Base-by-base conservation (phyloP, 2,888 invertebrate genomes). In the Tachina lurida region DNA sequence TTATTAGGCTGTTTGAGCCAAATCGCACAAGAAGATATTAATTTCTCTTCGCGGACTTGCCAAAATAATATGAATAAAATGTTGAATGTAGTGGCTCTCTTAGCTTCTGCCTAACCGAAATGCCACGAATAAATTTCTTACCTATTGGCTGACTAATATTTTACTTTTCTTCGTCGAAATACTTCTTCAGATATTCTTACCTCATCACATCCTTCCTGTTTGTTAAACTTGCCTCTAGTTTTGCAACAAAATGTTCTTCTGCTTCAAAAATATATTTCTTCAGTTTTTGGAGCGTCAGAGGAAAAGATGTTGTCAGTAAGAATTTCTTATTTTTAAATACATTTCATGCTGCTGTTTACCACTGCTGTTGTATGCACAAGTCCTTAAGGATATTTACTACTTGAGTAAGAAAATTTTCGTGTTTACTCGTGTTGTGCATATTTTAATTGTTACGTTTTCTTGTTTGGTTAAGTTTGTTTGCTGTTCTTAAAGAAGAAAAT, bases 341-440 rank as follows among this genome's bases (percentile, higher is more conserved):
- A 90, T 91, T 91, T 90, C 90, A 90, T 90, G 89, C 88, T 62
- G 49, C 22, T 60, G 3, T 58, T 47, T 43, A 41, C n/a, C n/a
- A 49, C 15, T 58, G 52, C 13, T 68, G 73, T n/a, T 73, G 43
- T 68, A 39, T 65, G 39, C 56, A 60, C 54, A 75, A 83, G 88
- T 88, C 87, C 91, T 91, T 87, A 88, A 91, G 91, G 91, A 91
- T 91, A 91, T 91, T 91, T 91, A 89, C 91, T 91, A 88, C 91
- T 90, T 90, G 88, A 91, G 90, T 90, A 91, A 65, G 81, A 78
- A 84, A 74, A 80, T 78, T 79, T 31, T 91, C 89, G 54, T 91
- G 91, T 91, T 91, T 91, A 91, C 91, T 91, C 90, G 89, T 91
- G 91, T 91, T 91, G 91, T 91, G 91, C 91, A 91, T 91, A 91